These are phyloP conservation scores for Cataglyphis cursor DNA, from an alignment of 2,888 invertebrate genomes.

Conservation along the genomic window DNA sequence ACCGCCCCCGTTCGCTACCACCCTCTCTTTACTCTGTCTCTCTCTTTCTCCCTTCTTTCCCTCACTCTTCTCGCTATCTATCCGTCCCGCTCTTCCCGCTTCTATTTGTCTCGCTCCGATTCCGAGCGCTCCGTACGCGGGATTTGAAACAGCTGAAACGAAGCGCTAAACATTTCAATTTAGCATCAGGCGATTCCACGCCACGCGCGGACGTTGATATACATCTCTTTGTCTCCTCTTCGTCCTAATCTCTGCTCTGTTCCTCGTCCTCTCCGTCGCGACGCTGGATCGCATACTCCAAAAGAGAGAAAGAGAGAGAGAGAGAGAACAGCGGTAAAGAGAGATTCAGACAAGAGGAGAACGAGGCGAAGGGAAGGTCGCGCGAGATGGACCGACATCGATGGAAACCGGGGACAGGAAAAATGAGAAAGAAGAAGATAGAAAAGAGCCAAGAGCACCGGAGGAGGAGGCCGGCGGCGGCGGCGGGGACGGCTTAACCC, in stretches of 20 bases:
- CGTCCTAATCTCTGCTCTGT: constrained; percentile 30
- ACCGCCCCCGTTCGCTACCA: constrained; percentile 36
- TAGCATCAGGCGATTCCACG: constrained; percentile 76
- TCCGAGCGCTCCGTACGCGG: constrained; percentile 68
- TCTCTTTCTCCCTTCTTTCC: constrained; percentile 15
- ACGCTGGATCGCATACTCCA: constrained; percentile 43
- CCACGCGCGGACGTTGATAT: constrained; percentile 50
- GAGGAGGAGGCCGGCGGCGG: constrained; percentile 56
- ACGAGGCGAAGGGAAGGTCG: constrained; percentile 34
- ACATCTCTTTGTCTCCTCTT: constrained; percentile 51
- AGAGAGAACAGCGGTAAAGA: constrained; percentile 37
- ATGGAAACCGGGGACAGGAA: constrained; percentile 54
- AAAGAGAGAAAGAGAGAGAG: background rate
- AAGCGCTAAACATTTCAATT: constrained; percentile 88
- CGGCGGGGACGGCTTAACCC: constrained; percentile 80
- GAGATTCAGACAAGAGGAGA: constrained; percentile 19
- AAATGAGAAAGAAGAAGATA: constrained; percentile 50
- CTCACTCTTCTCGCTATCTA: constrained; percentile 48
- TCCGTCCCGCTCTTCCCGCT: constrained; percentile 42
- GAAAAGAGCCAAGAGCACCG: constrained; percentile 55
- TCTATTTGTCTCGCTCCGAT: constrained; percentile 49
- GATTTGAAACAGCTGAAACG: constrained; percentile 80
- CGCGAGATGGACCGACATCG: constrained; percentile 24
- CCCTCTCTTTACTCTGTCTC: constrained; percentile 8
- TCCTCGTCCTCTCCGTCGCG: constrained; percentile 64